Evolutionary conservation across 1,140 invertebrate species (phyloP).

Genomic region (Bombyx mandarina): DNA sequence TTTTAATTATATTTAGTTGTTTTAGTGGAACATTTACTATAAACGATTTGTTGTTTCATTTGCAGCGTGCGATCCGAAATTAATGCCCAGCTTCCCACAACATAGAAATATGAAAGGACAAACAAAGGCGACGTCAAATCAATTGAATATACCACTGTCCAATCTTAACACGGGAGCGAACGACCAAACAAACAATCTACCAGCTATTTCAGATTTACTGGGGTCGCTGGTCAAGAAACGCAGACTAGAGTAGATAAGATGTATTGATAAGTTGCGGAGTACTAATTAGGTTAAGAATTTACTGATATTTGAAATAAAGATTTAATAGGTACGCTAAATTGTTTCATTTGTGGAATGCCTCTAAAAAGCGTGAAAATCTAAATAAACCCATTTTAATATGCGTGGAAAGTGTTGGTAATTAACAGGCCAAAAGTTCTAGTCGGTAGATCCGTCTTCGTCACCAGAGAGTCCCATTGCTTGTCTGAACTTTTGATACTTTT

Average conservation of each 20-base stretch:
- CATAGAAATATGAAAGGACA: slow-evolving; percentile 88
- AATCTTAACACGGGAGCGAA: slow-evolving; percentile 74
- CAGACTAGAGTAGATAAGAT: slow-evolving; percentile 70
- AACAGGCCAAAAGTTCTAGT: slow-evolving; percentile 20
- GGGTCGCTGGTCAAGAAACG: slow-evolving; percentile 81
- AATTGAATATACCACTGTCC: slow-evolving; percentile 55
- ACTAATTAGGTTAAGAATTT: too few species aligned
- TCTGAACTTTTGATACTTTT: slow-evolving; percentile 54
- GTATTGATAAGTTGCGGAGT: slow-evolving; percentile 2
- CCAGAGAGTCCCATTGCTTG: slow-evolving; percentile 52
- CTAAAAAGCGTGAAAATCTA: too few species aligned
- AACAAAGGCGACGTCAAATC: slow-evolving; percentile 56
- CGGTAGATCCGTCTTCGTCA: slow-evolving; percentile 53
- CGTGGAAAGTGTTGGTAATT: too few species aligned
- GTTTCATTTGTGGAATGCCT: too few species aligned
- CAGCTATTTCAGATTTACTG: slow-evolving; percentile 83
- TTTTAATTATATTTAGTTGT: too few species aligned
- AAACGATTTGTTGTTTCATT: slow-evolving; percentile 32
- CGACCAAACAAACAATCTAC: slow-evolving; percentile 80
- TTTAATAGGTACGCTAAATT: too few species aligned
- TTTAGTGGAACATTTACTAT: too few species aligned
- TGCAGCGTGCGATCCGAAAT: slow-evolving; percentile 92
- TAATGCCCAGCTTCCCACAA: slow-evolving; percentile 98
- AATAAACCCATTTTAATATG: too few species aligned
- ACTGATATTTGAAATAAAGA: too few species aligned